A percentile compares a stretch with the other conserved stretches of the same genome.
Evolutionary conservation across 2,113 vertebrate genomes (phyloP).

Genomic region (Hiodon tergisus): DNA sequence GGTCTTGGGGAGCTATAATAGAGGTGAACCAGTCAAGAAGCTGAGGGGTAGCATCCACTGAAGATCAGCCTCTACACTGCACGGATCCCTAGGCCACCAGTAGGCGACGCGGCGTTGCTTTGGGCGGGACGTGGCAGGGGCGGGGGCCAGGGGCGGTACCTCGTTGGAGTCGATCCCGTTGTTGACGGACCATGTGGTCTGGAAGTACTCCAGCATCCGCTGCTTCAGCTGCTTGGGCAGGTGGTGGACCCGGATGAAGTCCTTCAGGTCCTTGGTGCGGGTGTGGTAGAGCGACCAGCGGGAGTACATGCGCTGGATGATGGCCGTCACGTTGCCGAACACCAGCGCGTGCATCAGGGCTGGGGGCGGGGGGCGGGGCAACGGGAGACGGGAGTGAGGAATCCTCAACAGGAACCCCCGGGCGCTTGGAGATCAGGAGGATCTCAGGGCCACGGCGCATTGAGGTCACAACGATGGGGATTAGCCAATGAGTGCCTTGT

Average conservation of each 20-base stretch:
- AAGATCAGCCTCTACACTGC: constrained; percentile 1
- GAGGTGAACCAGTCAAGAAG: too few species aligned
- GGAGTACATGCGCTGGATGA: constrained; percentile 97
- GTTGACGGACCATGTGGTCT: constrained; percentile 98
- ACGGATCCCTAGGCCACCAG: not conserved
- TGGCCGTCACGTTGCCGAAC: constrained; percentile 96
- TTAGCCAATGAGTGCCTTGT: too few species aligned
- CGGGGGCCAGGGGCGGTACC: constrained; percentile 57
- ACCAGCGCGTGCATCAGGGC: constrained; percentile 97
- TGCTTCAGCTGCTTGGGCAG: constrained; percentile 94
- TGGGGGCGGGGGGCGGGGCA: constrained; percentile 37
- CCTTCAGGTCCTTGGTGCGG: constrained; percentile 93
- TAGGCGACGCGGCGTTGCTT: not conserved
- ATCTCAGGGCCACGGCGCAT: too few species aligned
- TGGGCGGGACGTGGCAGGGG: not conserved
- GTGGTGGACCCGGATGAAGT: constrained; percentile 94
- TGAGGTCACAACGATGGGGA: too few species aligned
- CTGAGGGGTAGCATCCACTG: not conserved
- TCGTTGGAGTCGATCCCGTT: constrained; percentile 97
- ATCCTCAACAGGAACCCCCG: too few species aligned
- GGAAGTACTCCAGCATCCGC: constrained; percentile 97
- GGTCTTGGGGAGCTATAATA: too few species aligned
- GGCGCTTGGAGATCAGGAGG: too few species aligned
- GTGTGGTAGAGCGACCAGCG: constrained; percentile 98
- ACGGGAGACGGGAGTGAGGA: not conserved